phyloP scores from a whole-genome alignment of 2,888 invertebrate genomes.

The Mythimna pallens region DNA sequence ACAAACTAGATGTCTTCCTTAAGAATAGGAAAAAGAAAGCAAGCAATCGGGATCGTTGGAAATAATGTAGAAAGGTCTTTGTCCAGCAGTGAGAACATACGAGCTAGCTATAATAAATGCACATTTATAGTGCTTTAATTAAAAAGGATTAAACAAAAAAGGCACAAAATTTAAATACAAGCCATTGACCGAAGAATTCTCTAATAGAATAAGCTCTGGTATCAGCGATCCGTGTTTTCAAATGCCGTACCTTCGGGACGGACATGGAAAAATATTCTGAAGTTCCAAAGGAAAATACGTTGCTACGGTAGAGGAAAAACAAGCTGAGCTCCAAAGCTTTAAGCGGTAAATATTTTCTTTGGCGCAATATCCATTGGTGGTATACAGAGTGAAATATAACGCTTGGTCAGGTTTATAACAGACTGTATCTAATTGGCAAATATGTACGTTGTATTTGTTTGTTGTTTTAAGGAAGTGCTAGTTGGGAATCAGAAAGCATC shows the following conservation, averaged over 20 bases:
- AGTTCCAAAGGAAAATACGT: conserved; percentile 55
- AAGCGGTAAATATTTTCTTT: conserved; percentile 53
- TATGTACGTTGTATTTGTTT: conserved; percentile 12
- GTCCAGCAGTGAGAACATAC: no score
- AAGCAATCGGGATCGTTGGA: no score
- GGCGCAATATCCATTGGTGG: conserved; percentile 37
- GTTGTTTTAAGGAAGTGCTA: not conserved
- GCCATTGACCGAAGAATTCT: conserved; percentile 45
- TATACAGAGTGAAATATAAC: conserved; percentile 21
- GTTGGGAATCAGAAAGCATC: not conserved
- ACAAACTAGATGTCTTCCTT: no score
- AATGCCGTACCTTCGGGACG: conserved; percentile 50
- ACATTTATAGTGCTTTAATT: not conserved
- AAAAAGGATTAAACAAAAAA: conserved; percentile 15
- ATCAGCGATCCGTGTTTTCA: conserved; percentile 61
- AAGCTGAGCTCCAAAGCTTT: conserved; percentile 52
- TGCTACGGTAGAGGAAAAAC: conserved; percentile 43
- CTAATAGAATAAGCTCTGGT: conserved; percentile 59
- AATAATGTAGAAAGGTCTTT: no score
- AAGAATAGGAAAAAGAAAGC: no score
- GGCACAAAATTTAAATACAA: conserved; percentile 41
- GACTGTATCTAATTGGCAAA: conserved; percentile 40
- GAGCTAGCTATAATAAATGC: no score
- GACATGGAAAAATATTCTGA: conserved; percentile 55
- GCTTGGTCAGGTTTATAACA: conserved; percentile 28